Evolutionary conservation across 2,113 vertebrate species (phyloP), one percentile per base, ranked within the genome.

Genomic region (Rutilus rutilus): DNA sequence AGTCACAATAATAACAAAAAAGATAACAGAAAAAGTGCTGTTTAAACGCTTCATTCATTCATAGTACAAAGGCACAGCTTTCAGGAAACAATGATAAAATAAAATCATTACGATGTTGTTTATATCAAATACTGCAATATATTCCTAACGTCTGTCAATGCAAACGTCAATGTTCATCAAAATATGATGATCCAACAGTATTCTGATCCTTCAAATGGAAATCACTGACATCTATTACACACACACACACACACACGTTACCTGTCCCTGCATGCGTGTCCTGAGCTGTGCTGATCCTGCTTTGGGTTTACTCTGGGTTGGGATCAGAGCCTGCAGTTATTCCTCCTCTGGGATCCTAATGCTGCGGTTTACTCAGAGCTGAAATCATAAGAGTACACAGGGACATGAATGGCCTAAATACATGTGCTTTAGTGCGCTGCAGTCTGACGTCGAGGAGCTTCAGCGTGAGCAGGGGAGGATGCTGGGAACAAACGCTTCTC

Each of bases 391-490:
- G 67, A 71, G 67, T 0, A 50, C 59, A 50, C 45, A 42, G 5
- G 62, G n/a, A 78, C 82, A 82, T 14, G 21, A 62, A 33, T 64
- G 60, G 80, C 71, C 60, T 83, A 76, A 84, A 85, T 78, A 85
- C 73, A 85, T 85, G 39, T 64, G 73, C 57, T 77, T 77, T 77
- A 73, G 52, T 23, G 11, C 54, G 50, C 62, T 15, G 73, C 50
- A 14, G 60, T 77, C n/a, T 85, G 67, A 74, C 50, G 19, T 42
- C 30, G 47, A 50, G 30, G 62, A 87, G 64, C 62, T 47, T 78
- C 77, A 83, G 75, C 17, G 23, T 23, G 60, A 78, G 65, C 21
- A 36, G 67, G 65, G 65, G 19, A 50, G 25, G 5, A 60, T 74
- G 74, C 4, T 19, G 11, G 36, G 19, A 71, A 71, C 33, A 39